A percentile compares a stretch with the other conserved stretches of the same genome.
These are phyloP conservation scores for Chionis minor DNA, from an alignment of 2,113 vertebrate genomes.

Conservation along the genomic window DNA sequence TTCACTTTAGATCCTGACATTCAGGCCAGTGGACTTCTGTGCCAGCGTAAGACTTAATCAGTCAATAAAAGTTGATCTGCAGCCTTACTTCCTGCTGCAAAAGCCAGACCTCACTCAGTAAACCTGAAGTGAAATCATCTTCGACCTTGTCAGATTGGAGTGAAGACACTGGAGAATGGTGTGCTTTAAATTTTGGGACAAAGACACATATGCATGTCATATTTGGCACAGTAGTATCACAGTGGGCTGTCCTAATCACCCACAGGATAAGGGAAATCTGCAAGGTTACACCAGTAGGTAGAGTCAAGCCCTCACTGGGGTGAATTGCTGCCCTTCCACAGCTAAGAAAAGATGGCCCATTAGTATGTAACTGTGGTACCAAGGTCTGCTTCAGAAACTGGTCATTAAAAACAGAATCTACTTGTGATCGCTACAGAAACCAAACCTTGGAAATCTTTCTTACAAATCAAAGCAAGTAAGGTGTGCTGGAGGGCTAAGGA, in stretches of 20 bases:
- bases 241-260: not conserved
- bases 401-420: not conserved
- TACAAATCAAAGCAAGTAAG: not conserved
- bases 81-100: not conserved
- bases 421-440: not conserved
- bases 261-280: not conserved
- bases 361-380: not conserved
- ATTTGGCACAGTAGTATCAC: not conserved
- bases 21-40: not conserved
- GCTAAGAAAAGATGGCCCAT: not conserved
- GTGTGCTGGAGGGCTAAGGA: not conserved
- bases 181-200: not conserved
- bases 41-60: not conserved
- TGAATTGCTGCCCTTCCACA: not conserved
- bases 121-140: not conserved
- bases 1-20: not conserved
- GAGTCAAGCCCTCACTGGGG: accelerated
- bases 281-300: not conserved
- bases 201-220: not conserved
- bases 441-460: not conserved
- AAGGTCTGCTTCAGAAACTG: not conserved
- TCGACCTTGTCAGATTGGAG: not conserved
- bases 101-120: not conserved
- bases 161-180: not conserved
- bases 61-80: not conserved